Percentiles rank a stretch among this genome's conserved stretches.
Evolutionary conservation across 2,888 invertebrate species (phyloP).

Genomic region (Tetramorium bicarinatum): DNA sequence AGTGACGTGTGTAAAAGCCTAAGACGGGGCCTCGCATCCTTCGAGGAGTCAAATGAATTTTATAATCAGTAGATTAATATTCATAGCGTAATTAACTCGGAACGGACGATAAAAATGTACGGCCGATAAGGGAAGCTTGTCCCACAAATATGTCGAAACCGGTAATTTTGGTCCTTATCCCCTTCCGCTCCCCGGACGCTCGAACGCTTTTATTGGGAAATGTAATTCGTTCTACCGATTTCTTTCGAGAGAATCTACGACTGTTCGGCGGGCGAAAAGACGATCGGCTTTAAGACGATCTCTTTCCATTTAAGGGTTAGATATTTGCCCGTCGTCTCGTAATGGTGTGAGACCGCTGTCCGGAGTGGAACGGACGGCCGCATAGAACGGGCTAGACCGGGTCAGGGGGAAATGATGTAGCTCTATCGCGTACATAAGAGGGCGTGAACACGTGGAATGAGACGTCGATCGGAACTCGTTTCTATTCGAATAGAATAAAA

Average conservation of each 20-base stretch:
- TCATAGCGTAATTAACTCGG: slow-evolving; percentile 22
- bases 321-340: slow-evolving; percentile 31
- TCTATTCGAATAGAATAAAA: slow-evolving; percentile 69
- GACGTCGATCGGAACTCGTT: slow-evolving; percentile 79
- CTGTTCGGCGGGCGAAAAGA: neutral
- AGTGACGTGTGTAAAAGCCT: neutral
- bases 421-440: slow-evolving; percentile 60
- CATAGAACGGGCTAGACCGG: slow-evolving; percentile 73
- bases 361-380: slow-evolving; percentile 42
- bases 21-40: neutral
- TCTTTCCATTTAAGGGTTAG: slow-evolving; percentile 8
- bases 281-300: neutral
- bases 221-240: neutral
- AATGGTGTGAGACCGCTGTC: slow-evolving; percentile 12
- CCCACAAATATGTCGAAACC: slow-evolving; percentile 9
- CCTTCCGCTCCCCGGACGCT: neutral
- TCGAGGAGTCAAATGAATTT: slow-evolving; percentile 5
- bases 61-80: slow-evolving; percentile 38
- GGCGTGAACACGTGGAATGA: slow-evolving; percentile 73
- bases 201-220: neutral
- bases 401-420: slow-evolving; percentile 72
- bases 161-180: slow-evolving; percentile 9
- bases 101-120: slow-evolving; percentile 25
- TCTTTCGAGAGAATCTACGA: neutral
- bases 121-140: slow-evolving; percentile 18